These are phyloP conservation scores for Pitangus sulphuratus DNA, from an alignment of 2,797 vertebrate genomes.

Conservation along the genomic window DNA sequence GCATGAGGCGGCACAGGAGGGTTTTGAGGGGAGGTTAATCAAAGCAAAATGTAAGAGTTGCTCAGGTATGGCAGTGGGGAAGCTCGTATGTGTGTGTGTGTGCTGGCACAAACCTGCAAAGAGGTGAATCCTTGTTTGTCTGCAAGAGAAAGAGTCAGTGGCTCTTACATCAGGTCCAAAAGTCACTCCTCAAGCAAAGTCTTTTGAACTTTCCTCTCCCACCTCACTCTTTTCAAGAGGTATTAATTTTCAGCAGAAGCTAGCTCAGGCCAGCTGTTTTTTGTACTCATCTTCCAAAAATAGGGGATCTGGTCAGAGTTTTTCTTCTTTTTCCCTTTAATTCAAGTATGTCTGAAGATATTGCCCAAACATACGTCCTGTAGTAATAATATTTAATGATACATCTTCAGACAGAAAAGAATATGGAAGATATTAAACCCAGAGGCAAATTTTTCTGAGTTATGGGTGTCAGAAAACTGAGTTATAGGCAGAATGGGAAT, in stretches of 20 bases:
- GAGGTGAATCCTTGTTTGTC: background rate
- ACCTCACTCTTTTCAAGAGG: background rate
- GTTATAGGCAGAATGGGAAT: slow-evolving; percentile 26
- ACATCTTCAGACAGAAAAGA: slow-evolving; percentile 36
- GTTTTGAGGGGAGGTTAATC: background rate
- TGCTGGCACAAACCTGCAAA: background rate
- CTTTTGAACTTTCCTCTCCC: background rate
- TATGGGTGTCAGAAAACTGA: slow-evolving; percentile 27
- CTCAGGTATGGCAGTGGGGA: background rate
- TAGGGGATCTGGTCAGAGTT: background rate
- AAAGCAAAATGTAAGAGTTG: background rate
- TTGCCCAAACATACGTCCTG: slow-evolving; percentile 19
- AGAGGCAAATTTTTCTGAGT: slow-evolving; percentile 55
- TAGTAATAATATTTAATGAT: slow-evolving; percentile 39
- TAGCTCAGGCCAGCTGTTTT: background rate
- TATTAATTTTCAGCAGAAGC: background rate
- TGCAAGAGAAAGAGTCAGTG: background rate
- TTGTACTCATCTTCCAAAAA: background rate
- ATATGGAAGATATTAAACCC: slow-evolving; percentile 51
- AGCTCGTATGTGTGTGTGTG: background rate
- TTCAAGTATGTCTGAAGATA: background rate
- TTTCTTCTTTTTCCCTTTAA: background rate
- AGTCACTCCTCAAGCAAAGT: background rate
- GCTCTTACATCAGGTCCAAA: background rate
- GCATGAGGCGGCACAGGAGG: rapidly evolving